Evolutionary conservation across 2,113 vertebrate species (phyloP).

Genomic region (Sphyrna mokarran): DNA sequence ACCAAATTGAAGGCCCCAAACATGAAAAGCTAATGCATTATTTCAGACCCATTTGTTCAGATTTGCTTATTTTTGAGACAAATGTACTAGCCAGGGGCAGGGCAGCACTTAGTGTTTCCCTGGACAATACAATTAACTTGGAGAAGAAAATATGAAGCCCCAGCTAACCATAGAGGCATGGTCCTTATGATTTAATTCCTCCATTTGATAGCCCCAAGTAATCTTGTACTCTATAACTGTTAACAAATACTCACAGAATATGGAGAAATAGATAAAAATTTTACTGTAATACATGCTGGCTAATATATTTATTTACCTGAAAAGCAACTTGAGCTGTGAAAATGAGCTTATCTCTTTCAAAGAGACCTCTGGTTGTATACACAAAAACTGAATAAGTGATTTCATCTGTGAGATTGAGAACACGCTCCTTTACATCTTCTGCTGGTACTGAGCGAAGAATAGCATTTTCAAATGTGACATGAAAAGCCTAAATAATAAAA

Average conservation of each 20-base stretch:
- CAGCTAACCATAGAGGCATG: neutral
- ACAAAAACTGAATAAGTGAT: conserved; percentile 59
- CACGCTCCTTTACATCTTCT: conserved; percentile 49
- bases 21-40: neutral
- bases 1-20: neutral
- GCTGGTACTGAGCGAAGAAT: conserved; percentile 46
- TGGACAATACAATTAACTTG: neutral
- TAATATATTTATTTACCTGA: conserved; percentile 51
- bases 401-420: conserved; percentile 57
- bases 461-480: conserved; percentile 60
- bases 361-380: conserved; percentile 60
- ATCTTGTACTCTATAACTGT: neutral
- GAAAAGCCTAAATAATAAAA: conserved; percentile 38
- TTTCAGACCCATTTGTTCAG: neutral
- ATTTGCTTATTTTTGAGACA: neutral
- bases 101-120: neutral
- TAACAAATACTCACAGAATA: neutral
- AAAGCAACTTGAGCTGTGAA: conserved; percentile 65
- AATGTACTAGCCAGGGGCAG: neutral
- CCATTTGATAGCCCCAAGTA: neutral
- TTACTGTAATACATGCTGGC: neutral
- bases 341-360: conserved; percentile 66
- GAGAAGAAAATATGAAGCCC: neutral
- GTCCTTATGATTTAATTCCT: neutral
- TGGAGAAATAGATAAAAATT: neutral